Evolutionary conservation across 1,140 invertebrate genomes (phyloP), one percentile per base, ranked within the genome.

Genomic region (Ericerus pela): DNA sequence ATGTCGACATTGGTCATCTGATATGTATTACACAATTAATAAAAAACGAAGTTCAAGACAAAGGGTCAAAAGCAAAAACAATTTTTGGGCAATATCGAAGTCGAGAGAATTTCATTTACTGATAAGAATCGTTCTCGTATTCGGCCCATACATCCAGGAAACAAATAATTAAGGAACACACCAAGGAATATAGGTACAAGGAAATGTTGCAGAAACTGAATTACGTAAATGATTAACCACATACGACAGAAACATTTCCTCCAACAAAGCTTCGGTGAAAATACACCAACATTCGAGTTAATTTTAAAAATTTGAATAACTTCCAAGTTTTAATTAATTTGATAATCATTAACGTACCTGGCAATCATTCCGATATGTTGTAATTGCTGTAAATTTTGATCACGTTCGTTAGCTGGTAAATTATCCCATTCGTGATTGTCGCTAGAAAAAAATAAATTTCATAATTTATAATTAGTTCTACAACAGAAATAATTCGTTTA

Each of bases 341-440:
- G n/a, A 56, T 30, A 28, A 37, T 43, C 6, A 56, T 1, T 16
- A 37, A 26, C 24, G 58, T 52, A 67, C 67, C 79, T 78, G 0
- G 93, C 90, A 60, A 91, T 71, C 75, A 82, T 84, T 18, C 85
- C 85, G 38, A 83, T 78, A 63, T 92, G 87, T 4, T 82, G 75
- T 38, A 93, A 75, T 64, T 81, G 81, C 0, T 71, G 72, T 55
- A 83, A 73, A 63, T 85, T 80, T 68, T 94, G 85, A 18, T 82
- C 77, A 12, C 83, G 76, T 68, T 95, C 89, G 26, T 78, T 74
- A 3, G 71, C 62, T 12, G 86, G 71, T 22, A 88, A 64, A 16
- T 68, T 71, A n/a, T 77, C 69, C 88, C 89, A 94, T 53, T 83
- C 80, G 6, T 81, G 85, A 14, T 74, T 77, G 56, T 88, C 84